Conservation (phyloP, 2,797 vertebrate species). For the Sebastes minor region DNA sequence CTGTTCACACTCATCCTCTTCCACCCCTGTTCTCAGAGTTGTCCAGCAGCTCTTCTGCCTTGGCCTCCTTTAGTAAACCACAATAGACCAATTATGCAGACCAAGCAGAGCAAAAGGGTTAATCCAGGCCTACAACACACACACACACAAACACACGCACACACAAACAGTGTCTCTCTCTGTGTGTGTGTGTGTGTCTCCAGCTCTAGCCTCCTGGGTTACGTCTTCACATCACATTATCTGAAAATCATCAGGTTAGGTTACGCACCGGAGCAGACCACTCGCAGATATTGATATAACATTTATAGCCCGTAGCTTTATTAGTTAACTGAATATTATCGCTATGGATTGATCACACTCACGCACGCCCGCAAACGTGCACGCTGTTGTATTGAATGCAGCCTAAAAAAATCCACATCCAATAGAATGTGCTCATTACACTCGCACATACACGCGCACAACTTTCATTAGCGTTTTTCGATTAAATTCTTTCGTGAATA, state of each 20-base stretch:
- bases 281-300: slow-evolving; percentile 69
- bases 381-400: not conserved
- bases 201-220: slow-evolving; percentile 48
- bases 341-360: slow-evolving; percentile 44
- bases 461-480: slow-evolving; percentile 40
- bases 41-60: slow-evolving; percentile 32
- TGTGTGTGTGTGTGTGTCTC: slow-evolving; percentile 5
- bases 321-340: slow-evolving; percentile 66
- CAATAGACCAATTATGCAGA: slow-evolving; percentile 67
- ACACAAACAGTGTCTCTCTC: not conserved
- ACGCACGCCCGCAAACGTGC: not conserved
- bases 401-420: not conserved
- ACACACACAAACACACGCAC: not conserved
- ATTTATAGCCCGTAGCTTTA: slow-evolving; percentile 67
- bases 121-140: slow-evolving; percentile 36
- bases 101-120: slow-evolving; percentile 65
- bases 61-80: slow-evolving; percentile 39
- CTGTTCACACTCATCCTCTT: slow-evolving; percentile 11
- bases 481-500: slow-evolving; percentile 43
- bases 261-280: slow-evolving; percentile 53
- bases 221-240: slow-evolving; percentile 65
- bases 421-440: not conserved
- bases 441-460: not conserved
- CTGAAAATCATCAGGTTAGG: slow-evolving; percentile 63
- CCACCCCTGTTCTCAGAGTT: slow-evolving; percentile 9